A percentile compares a stretch with the other conserved stretches of the same genome.
These are phyloP conservation scores for Eptatretus atami DNA, from an alignment of 2,797 vertebrate genomes.

Conservation along the genomic window DNA sequence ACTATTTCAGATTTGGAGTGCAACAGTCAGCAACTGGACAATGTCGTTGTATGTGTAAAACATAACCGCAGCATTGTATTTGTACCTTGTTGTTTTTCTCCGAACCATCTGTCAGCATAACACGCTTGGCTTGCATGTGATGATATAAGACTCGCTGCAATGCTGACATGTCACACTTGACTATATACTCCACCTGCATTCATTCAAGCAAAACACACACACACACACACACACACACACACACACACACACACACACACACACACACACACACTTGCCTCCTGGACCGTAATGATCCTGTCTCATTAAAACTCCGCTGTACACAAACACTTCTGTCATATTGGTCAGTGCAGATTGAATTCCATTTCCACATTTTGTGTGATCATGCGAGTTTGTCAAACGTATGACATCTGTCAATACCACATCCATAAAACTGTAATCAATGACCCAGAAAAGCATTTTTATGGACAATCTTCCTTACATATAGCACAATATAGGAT, in stretches of 20 bases:
- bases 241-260: neutral
- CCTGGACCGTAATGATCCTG: neutral
- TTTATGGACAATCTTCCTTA: too few relatives aligned
- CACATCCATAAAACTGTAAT: too few relatives aligned
- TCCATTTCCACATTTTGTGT: too few relatives aligned
- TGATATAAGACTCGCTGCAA: constrained; percentile 66
- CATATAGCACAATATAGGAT: too few relatives aligned
- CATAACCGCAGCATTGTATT: neutral
- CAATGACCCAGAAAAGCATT: too few relatives aligned
- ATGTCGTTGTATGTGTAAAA: neutral
- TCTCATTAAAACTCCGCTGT: too few relatives aligned
- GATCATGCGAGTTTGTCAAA: too few relatives aligned
- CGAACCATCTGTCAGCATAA: constrained; percentile 64
- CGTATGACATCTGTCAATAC: too few relatives aligned
- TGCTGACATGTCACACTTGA: constrained; percentile 83
- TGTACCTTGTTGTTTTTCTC: constrained; percentile 87
- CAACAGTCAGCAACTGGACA: neutral
- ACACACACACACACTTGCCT: neutral
- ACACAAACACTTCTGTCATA: too few relatives aligned
- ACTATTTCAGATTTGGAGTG: neutral
- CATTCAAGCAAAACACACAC: too few relatives aligned
- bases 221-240: neutral
- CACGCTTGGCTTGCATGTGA: constrained; percentile 87
- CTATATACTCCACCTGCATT: constrained; percentile 60
- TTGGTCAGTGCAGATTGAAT: too few relatives aligned